These are phyloP conservation scores for Calcarius lapponicus DNA, from an alignment of 2,797 vertebrate species.

Conservation along the genomic window DNA sequence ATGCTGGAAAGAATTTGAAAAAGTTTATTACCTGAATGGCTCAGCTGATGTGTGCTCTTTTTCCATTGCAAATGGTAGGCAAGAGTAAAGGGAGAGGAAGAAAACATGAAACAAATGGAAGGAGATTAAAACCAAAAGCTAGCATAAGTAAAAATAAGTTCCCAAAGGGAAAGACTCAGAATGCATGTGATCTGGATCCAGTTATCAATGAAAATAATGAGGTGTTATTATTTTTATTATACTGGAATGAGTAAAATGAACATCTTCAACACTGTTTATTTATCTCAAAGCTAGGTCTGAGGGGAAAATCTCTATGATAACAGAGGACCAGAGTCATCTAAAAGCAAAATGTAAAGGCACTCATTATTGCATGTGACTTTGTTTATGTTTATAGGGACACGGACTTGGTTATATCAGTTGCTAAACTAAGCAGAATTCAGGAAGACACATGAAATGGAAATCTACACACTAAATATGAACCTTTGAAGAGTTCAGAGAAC, in stretches of 20 bases:
- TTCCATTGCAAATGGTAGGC: not conserved
- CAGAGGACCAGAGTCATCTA: not conserved
- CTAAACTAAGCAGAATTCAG: slow-evolving; percentile 27
- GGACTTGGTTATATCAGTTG: not conserved
- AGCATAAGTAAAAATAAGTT: slow-evolving; percentile 21
- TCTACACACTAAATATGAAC: slow-evolving; percentile 4
- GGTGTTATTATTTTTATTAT: slow-evolving; percentile 51
- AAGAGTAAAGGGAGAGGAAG: not conserved
- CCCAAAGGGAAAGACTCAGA: slow-evolving; percentile 11
- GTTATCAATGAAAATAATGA: slow-evolving; percentile 36
- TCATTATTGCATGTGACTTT: not conserved
- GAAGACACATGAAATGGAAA: not conserved
- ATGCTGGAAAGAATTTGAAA: not conserved
- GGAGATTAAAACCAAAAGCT: not conserved
- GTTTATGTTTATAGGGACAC: not conserved
- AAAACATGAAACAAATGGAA: not conserved
- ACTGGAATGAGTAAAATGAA: slow-evolving; percentile 39
- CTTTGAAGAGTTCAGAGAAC: not conserved
- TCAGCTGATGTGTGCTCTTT: not conserved
- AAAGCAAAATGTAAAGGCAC: not conserved
- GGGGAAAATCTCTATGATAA: slow-evolving; percentile 21
- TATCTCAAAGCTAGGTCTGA: slow-evolving; percentile 21
- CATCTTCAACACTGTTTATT: slow-evolving; percentile 47
- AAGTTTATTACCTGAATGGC: not conserved
- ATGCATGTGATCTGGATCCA: slow-evolving; percentile 18